phyloP scores from a whole-genome alignment of 1,140 invertebrate species.

The Teleogryllus occipitalis region DNA sequence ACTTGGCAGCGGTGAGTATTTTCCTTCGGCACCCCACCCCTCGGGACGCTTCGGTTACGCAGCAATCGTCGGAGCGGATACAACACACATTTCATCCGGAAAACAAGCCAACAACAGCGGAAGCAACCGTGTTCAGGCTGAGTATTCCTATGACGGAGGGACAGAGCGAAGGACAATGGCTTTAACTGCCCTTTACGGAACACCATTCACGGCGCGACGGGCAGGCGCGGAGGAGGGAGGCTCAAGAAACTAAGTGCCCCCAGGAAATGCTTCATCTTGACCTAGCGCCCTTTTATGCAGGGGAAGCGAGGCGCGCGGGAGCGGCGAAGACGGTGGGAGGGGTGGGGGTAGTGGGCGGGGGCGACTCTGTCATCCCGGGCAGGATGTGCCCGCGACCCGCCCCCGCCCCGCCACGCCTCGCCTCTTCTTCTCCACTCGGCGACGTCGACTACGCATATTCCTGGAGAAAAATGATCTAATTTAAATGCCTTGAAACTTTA shows the following conservation, averaged over 20 bases:
- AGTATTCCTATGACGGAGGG: neutral
- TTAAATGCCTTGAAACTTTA: slow-evolving; percentile 1
- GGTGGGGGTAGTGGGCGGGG: neutral
- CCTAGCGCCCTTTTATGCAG: slow-evolving; percentile 3
- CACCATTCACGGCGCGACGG: neutral
- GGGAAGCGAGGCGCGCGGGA: neutral
- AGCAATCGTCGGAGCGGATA: neutral
- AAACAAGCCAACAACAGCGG: neutral
- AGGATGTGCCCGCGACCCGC: neutral
- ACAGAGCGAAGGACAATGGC: neutral
- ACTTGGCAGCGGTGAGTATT: neutral
- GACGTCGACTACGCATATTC: neutral
- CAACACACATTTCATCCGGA: neutral
- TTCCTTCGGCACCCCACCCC: neutral
- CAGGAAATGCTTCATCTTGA: slow-evolving; percentile 4
- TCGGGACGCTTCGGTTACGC: neutral
- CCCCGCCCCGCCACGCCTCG: no score
- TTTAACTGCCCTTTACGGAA: slow-evolving; percentile 4
- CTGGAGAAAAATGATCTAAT: neutral
- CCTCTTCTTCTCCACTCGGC: neutral
- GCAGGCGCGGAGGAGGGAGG: neutral
- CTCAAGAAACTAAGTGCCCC: neutral
- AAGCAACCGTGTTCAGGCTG: neutral
- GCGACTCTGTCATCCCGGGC: neutral
- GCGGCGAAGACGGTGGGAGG: neutral